These are phyloP conservation scores for Anhinga anhinga DNA, from an alignment of 2,113 vertebrate genomes.

Conservation along the genomic window DNA sequence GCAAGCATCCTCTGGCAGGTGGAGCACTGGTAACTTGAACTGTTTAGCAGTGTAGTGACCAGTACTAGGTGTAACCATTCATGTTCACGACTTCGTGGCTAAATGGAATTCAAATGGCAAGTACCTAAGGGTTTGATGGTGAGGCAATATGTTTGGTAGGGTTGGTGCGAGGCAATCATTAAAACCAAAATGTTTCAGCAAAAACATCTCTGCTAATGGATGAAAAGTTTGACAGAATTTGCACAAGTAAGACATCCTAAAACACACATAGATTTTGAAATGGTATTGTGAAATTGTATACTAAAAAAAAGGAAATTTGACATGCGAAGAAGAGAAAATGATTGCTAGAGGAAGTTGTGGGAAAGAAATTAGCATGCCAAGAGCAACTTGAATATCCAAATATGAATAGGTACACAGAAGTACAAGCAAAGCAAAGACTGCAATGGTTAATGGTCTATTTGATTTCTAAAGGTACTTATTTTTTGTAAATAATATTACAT, in stretches of 20 bases:
- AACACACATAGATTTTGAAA: background rate
- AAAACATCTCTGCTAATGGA: background rate
- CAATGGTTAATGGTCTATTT: background rate
- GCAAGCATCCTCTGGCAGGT: background rate
- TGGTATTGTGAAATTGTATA: background rate
- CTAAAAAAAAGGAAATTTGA: background rate
- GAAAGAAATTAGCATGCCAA: background rate
- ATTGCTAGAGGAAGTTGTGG: background rate
- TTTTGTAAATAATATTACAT: background rate
- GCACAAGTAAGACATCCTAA: background rate
- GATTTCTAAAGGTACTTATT: background rate
- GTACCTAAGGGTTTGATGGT: background rate
- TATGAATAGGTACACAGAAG: background rate
- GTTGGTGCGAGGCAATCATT: background rate
- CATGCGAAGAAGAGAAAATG: background rate
- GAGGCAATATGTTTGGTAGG: background rate
- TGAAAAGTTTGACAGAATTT: background rate
- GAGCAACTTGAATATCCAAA: background rate
- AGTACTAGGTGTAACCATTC: background rate
- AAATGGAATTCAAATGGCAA: background rate
- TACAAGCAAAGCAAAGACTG: background rate
- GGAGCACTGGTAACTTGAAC: background rate
- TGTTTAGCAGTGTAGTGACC: background rate
- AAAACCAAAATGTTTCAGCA: background rate
- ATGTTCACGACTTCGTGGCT: background rate